Base-by-base conservation (phyloP, 2,888 invertebrate genomes). In the Xylocampa areola region DNA sequence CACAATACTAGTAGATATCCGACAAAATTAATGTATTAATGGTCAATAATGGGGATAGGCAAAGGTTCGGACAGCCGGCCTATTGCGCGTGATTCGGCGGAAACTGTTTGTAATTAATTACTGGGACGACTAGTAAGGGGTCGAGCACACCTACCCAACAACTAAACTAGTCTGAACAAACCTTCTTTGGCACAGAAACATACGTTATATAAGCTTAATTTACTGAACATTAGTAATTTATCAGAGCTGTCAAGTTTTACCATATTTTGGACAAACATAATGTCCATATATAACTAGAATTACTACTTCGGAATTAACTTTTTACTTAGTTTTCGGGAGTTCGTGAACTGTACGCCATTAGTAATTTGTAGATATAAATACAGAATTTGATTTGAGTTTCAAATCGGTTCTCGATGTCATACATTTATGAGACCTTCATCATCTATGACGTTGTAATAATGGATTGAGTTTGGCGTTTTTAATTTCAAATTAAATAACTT, bases 21-120 rank as follows among this genome's bases (percentile, higher is more conserved):
- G 54, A 59, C 69, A 64, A 66, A 78, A 79, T 77, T 71, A 76
- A 77, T 76, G 61, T 66, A 64, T 70, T 77, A 81, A 82, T 76
- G 67, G 73, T 73, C 66, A 73, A 72, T 80, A 79, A 77, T 76
- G 74, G 60, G 69, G 44, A 41, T 48, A 59, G 66, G 63, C 65
- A 73, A 75, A 77, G 80, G 79, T 78, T 84, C 60, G 73, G 82
- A 78, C 80, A 77, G 73, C 79, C 73, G 73, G 74, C 70, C 61
- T 75, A 76, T 78, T 82, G 81, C 83, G 78, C 82, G 78, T 86
- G 86, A 86, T 78, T 85, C 76, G 76, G 81, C 84, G 78, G 74
- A 82, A 86, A 81, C 77, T 73, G 74, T 61, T 65, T 66, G 79
- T 80, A 82, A 87, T 86, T 85, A 86, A 86, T 86, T 85, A 82